Evolutionary conservation across 2,113 vertebrate genomes (phyloP).

Genomic region (Orycteropus afer): DNA sequence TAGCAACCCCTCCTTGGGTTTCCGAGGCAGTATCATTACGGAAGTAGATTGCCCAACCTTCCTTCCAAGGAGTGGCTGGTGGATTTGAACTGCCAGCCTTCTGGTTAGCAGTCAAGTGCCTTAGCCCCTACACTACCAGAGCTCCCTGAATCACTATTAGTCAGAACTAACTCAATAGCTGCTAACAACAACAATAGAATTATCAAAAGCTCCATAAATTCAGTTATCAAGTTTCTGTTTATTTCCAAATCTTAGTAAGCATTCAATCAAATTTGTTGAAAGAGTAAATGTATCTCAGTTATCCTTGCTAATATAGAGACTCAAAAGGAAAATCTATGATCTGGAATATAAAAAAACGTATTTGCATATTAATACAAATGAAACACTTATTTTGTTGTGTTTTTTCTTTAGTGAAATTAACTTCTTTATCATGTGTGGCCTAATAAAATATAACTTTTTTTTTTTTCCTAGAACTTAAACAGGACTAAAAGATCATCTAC

Average conservation of each 20-base stretch:
- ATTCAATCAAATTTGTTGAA: neutral
- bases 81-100: too few species aligned
- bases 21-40: too few species aligned
- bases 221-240: neutral
- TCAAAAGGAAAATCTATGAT: neutral
- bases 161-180: too few species aligned
- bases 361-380: neutral
- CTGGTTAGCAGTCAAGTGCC: too few species aligned
- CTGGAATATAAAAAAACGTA: neutral
- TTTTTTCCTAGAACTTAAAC: neutral
- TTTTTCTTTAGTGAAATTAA: neutral
- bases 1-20: too few species aligned
- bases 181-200: too few species aligned
- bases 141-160: too few species aligned
- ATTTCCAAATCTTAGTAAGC: neutral
- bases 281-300: neutral
- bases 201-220: neutral
- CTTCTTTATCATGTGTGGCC: neutral
- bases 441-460: neutral
- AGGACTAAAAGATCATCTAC: neutral
- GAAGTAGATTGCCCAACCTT: too few species aligned
- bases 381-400: neutral
- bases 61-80: too few species aligned
- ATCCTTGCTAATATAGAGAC: neutral
- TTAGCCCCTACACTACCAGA: too few species aligned